These are phyloP conservation scores for Helobdella robusta DNA, from an alignment of 2,888 invertebrate species.

Conservation along the genomic window DNA sequence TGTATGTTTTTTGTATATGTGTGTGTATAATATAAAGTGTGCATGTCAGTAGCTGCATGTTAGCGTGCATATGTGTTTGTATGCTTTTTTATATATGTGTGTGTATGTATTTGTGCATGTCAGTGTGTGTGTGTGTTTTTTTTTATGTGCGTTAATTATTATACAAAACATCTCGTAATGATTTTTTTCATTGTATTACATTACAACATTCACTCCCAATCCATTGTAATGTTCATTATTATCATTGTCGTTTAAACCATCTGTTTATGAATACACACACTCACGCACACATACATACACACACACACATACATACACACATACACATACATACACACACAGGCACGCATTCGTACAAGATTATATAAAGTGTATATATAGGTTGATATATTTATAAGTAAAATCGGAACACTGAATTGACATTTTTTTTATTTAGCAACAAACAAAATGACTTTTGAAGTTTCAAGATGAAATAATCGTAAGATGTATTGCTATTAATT, in stretches of 20 bases:
- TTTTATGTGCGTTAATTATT: neutral
- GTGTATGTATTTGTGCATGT: neutral
- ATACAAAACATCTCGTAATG: neutral
- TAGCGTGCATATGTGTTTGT: neutral
- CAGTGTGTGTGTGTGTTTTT: slow-evolving; percentile 1
- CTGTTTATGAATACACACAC: too few relatives aligned
- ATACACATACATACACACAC: too few relatives aligned
- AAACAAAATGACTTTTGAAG: too few relatives aligned
- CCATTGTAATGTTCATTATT: slow-evolving; percentile 19
- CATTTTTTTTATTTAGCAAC: too few relatives aligned
- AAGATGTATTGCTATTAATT: too few relatives aligned
- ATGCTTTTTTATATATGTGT: neutral
- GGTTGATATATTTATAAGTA: too few relatives aligned
- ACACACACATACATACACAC: neutral
- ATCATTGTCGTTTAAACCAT: too few relatives aligned
- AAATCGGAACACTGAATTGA: too few relatives aligned
- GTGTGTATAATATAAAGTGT: neutral
- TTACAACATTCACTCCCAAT: neutral
- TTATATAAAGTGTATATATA: too few relatives aligned
- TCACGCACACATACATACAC: neutral
- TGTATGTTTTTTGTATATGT: too few relatives aligned
- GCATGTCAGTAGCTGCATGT: neutral
- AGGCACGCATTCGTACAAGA: too few relatives aligned
- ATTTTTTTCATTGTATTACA: neutral
- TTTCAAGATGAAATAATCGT: too few relatives aligned